These are phyloP conservation scores for Chalcosyrphus nemorum DNA, from an alignment of 2,888 invertebrate genomes.

Conservation along the genomic window DNA sequence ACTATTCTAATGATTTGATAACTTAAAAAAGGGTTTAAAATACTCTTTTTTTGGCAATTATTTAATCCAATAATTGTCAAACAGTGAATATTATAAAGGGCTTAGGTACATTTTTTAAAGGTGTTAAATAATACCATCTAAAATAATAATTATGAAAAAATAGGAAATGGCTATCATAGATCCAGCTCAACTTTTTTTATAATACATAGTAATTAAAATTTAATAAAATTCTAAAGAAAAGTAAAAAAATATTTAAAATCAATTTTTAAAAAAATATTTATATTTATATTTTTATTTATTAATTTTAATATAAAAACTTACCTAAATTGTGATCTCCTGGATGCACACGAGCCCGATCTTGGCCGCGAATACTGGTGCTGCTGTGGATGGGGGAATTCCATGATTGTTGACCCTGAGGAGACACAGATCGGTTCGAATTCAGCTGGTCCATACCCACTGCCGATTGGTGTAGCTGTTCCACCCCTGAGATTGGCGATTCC, in stretches of 20 bases:
- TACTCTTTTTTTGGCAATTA: too few relatives aligned
- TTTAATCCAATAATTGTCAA: too few relatives aligned
- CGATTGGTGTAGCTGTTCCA: slow-evolving; percentile 81
- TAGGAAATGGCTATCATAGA: neutral
- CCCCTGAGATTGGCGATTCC: slow-evolving; percentile 81
- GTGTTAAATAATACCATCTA: too few relatives aligned
- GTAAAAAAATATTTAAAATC: neutral
- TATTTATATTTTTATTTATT: neutral
- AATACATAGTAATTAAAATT: neutral
- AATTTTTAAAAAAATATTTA: neutral
- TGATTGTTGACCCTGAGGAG: slow-evolving; percentile 81
- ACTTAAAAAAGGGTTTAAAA: too few relatives aligned
- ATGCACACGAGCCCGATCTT: slow-evolving; percentile 82
- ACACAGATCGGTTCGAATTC: slow-evolving; percentile 82
- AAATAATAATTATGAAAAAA: neutral
- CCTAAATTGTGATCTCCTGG: slow-evolving; percentile 82
- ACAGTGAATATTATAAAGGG: too few relatives aligned
- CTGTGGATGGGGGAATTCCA: slow-evolving; percentile 82
- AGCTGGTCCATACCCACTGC: slow-evolving; percentile 81
- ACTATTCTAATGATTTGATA: too few relatives aligned
- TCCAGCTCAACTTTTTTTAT: neutral
- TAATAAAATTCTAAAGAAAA: neutral
- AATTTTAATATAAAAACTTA: slow-evolving; percentile 71
- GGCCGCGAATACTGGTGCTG: slow-evolving; percentile 81
- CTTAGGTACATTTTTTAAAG: too few relatives aligned